Conservation (phyloP, 2,888 invertebrate species). For the Isotomurus palustris region DNA sequence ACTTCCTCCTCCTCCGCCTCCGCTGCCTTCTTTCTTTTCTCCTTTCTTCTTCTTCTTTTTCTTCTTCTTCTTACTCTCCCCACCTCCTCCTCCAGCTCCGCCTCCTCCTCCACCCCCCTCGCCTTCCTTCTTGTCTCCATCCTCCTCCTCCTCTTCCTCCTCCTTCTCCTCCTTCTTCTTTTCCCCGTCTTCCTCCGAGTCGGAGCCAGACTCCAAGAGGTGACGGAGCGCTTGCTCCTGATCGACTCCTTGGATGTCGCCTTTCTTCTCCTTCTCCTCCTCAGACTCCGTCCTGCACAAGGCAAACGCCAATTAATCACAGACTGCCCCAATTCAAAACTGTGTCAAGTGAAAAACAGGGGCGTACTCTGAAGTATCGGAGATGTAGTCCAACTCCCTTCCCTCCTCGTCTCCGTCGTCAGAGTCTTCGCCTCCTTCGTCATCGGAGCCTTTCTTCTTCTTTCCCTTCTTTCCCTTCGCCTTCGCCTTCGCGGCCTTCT, state of each 20-base stretch:
- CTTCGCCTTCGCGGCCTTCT: slow-evolving; percentile 56
- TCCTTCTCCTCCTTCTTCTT: slow-evolving; percentile 65
- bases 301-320: background rate
- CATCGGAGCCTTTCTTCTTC: slow-evolving; percentile 75
- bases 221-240: slow-evolving; percentile 85
- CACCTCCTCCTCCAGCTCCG: slow-evolving; percentile 65
- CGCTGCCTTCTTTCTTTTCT: slow-evolving; percentile 47
- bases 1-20: slow-evolving; percentile 46
- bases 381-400: slow-evolving; percentile 88
- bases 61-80: slow-evolving; percentile 58
- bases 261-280: slow-evolving; percentile 61
- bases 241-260: slow-evolving; percentile 81
- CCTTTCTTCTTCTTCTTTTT: slow-evolving; percentile 56
- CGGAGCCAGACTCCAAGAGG: slow-evolving; percentile 80
- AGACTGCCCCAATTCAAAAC: background rate
- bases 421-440: slow-evolving; percentile 91
- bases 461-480: slow-evolving; percentile 59
- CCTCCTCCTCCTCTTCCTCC: slow-evolving; percentile 68
- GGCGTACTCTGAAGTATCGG: slow-evolving; percentile 66
- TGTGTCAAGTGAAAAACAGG: background rate
- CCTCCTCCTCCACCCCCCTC: slow-evolving; percentile 66
- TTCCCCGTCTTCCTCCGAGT: slow-evolving; percentile 72
- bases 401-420: slow-evolving; percentile 97
- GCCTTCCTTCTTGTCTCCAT: slow-evolving; percentile 58
- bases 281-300: slow-evolving; percentile 48